Evolutionary conservation across 2,888 invertebrate species (phyloP).

Genomic region (Caenorhabditis parvicauda): DNA sequence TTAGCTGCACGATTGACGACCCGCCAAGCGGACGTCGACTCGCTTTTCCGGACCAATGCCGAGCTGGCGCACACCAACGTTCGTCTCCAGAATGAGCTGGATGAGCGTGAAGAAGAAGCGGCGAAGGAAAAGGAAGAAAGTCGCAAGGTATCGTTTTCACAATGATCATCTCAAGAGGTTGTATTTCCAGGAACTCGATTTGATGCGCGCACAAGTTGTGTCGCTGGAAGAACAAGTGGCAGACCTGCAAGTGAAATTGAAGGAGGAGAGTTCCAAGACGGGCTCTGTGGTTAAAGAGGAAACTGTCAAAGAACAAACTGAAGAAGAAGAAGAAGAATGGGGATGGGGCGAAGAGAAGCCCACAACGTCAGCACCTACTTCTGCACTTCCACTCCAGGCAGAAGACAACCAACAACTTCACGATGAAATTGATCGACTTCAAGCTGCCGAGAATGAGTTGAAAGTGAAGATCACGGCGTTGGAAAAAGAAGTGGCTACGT

Average conservation of each 20-base stretch:
- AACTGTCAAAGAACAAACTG: neutral
- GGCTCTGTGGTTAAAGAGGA: neutral
- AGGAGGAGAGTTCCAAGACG: neutral
- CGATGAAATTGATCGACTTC: conserved; percentile 7
- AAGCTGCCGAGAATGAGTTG: conserved; percentile 9
- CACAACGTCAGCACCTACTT: neutral
- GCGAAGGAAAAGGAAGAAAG: conserved; percentile 13
- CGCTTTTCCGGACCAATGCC: conserved; percentile 55
- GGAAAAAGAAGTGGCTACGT: conserved; percentile 8
- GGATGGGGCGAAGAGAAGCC: conserved; percentile 7
- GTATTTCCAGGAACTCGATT: neutral
- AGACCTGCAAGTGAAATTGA: conserved; percentile 7
- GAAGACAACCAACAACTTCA: neutral
- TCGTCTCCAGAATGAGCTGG: conserved; percentile 49
- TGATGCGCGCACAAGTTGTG: no score
- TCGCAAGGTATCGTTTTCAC: conserved; percentile 5
- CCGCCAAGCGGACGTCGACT: conserved; percentile 55
- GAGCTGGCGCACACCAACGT: conserved; percentile 58
- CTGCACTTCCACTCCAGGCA: no score
- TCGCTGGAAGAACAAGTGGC: conserved; percentile 16
- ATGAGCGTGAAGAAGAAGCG: conserved; percentile 31
- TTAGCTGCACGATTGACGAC: conserved; percentile 56
- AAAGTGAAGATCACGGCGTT: conserved; percentile 8
- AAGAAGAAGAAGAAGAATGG: conserved; percentile 7
- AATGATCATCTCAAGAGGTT: neutral